phyloP scores from a whole-genome alignment of 92 coral and sea anemone genomes.

The Desmophyllum pertusum region DNA sequence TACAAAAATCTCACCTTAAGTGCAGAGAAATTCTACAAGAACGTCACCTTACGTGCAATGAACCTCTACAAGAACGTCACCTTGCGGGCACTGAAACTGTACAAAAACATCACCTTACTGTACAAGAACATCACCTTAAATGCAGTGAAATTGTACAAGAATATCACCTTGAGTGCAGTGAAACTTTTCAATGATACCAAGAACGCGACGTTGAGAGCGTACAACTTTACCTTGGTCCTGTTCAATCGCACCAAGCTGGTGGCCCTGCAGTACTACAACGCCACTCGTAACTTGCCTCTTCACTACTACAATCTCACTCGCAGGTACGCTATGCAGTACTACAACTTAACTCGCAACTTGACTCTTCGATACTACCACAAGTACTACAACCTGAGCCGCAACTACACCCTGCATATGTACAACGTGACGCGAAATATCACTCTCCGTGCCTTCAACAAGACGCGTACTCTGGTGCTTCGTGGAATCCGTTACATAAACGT shows the following conservation, averaged over 20 bases:
- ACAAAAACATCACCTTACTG: slow-evolving; percentile 75
- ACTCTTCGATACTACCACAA: slow-evolving; percentile 60
- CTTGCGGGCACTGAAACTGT: slow-evolving; percentile 54
- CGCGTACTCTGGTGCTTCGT: slow-evolving; percentile 62
- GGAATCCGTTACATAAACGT: slow-evolving; percentile 62
- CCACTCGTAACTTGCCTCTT: slow-evolving; percentile 38
- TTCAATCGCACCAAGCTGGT: slow-evolving; percentile 51
- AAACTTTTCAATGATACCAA: slow-evolving; percentile 70
- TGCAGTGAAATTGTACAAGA: slow-evolving; percentile 62
- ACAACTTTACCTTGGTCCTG: slow-evolving; percentile 58
- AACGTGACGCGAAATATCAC: slow-evolving; percentile 69
- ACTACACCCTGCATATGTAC: slow-evolving; percentile 54
- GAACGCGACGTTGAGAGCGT: slow-evolving; percentile 67
- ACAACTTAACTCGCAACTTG: slow-evolving; percentile 68
- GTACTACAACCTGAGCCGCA: slow-evolving; percentile 61
- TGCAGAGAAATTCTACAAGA: slow-evolving; percentile 64
- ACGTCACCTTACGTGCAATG: slow-evolving; percentile 58
- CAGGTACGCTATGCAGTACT: slow-evolving; percentile 58
- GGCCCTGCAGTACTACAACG: slow-evolving; percentile 51
- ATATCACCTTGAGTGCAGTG: slow-evolving; percentile 61
- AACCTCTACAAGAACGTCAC: slow-evolving; percentile 69
- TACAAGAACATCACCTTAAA: slow-evolving; percentile 58
- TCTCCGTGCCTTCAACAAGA: slow-evolving; percentile 50
- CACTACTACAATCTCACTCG: slow-evolving; percentile 65
- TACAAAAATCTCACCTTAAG: slow-evolving; percentile 73